phyloP scores from a whole-genome alignment of 1,140 invertebrate genomes.

The Cyphomyrmex costatus region DNA sequence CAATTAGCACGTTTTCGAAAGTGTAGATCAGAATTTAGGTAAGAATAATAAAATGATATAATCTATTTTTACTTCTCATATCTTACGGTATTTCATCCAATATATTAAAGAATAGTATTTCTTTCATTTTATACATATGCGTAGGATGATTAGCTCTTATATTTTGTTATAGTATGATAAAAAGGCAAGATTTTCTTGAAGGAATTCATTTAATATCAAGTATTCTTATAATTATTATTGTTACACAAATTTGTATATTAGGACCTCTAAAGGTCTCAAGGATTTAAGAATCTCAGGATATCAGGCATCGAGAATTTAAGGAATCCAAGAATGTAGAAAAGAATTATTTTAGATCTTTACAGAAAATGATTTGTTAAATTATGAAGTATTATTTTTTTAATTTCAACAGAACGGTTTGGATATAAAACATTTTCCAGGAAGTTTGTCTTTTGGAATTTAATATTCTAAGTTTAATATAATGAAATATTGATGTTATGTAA shows the following conservation, averaged over 20 bases:
- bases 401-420: neutral
- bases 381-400: conserved; percentile 5
- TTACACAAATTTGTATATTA: conserved; percentile 37
- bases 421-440: neutral
- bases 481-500: neutral
- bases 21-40: conserved; percentile 35
- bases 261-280: conserved; percentile 48
- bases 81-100: conserved; percentile 1
- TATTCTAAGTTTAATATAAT: neutral
- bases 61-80: neutral
- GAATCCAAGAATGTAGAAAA: conserved; percentile 16
- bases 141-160: conserved; percentile 19
- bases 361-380: neutral
- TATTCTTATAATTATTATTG: conserved; percentile 30
- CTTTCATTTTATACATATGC: conserved; percentile 12
- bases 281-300: conserved; percentile 56
- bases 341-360: neutral
- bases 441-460: neutral
- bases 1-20: conserved; percentile 23
- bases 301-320: neutral
- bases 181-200: neutral
- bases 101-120: conserved; percentile 10
- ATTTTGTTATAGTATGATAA: conserved; percentile 22
- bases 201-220: conserved; percentile 36
- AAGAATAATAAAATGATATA: conserved; percentile 9